Evolutionary conservation across 2,888 invertebrate genomes (phyloP).

Genomic region (Eurytoma adleriae): DNA sequence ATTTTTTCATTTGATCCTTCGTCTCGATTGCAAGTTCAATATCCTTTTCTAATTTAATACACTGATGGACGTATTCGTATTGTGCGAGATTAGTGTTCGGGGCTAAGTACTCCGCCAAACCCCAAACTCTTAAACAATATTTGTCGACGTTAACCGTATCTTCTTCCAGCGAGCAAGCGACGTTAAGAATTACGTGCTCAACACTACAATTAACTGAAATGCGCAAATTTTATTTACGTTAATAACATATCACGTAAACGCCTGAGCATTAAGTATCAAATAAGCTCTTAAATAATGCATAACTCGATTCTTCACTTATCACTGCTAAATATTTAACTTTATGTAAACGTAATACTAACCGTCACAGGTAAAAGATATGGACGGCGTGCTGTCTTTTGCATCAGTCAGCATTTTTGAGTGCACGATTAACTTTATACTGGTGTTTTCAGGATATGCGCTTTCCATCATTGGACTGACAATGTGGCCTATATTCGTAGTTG

Average conservation of each 20-base stretch:
- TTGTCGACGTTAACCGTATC: slow-evolving; percentile 81
- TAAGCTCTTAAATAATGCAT: background rate
- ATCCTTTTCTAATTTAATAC: slow-evolving; percentile 94
- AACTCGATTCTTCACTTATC: background rate
- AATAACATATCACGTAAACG: background rate
- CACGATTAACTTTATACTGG: slow-evolving; percentile 93
- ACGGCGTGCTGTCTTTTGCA: slow-evolving; percentile 80
- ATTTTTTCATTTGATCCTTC: slow-evolving; percentile 81
- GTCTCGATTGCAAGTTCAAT: slow-evolving; percentile 81
- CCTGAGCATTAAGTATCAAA: slow-evolving; percentile 9
- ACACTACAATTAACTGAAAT: slow-evolving; percentile 88
- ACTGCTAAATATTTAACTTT: slow-evolving; percentile 28
- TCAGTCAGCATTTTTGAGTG: slow-evolving; percentile 79
- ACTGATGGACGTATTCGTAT: slow-evolving; percentile 95
- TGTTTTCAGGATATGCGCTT: slow-evolving; percentile 86
- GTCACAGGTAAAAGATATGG: slow-evolving; percentile 94
- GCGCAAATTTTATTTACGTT: slow-evolving; percentile 49
- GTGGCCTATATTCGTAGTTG: slow-evolving; percentile 90
- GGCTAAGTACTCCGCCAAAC: slow-evolving; percentile 92
- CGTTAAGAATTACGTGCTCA: slow-evolving; percentile 90
- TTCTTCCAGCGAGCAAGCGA: slow-evolving; percentile 88
- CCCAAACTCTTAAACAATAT: slow-evolving; percentile 86
- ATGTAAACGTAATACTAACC: slow-evolving; percentile 78
- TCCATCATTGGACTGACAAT: slow-evolving; percentile 92
- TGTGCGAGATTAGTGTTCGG: slow-evolving; percentile 90